Conservation (phyloP, 2,888 invertebrate species). For the Caenorhabditis becei region DNA sequence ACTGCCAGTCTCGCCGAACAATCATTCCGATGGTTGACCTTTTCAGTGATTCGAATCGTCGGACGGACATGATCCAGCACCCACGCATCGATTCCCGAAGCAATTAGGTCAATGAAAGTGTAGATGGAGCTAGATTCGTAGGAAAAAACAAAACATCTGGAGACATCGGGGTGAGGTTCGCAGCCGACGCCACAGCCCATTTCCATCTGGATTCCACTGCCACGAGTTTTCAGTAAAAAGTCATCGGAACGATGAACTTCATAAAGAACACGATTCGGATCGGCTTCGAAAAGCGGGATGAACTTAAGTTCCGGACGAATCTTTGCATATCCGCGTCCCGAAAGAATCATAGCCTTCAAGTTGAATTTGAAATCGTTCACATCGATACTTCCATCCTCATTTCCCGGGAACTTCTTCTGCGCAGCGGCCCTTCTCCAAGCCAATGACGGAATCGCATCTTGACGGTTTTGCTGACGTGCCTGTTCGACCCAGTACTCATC, state of each 20-base stretch:
- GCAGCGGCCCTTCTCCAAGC: conserved; percentile 31
- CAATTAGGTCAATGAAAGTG: conserved; percentile 31
- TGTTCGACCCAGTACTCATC: conserved; percentile 43
- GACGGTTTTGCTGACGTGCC: not conserved
- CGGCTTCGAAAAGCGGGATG: not conserved
- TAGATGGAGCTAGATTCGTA: not conserved
- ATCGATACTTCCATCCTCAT: conserved; percentile 13
- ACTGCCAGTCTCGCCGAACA: conserved; percentile 32
- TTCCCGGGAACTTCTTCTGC: conserved; percentile 23
- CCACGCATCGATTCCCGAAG: conserved; percentile 18
- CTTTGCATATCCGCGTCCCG: conserved; percentile 14
- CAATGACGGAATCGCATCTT: conserved; percentile 27
- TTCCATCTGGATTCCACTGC: conserved; percentile 43
- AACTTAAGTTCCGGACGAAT: not conserved
- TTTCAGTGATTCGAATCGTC: conserved; percentile 35
- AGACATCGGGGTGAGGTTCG: conserved; percentile 23
- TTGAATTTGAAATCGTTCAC: conserved; percentile 21
- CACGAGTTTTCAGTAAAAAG: conserved; percentile 3
- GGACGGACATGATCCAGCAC: conserved; percentile 36
- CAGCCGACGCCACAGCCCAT: conserved; percentile 4
- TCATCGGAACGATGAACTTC: conserved; percentile 16
- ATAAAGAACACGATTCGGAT: not conserved
- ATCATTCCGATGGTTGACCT: conserved; percentile 48
- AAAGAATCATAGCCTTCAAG: conserved; percentile 19
- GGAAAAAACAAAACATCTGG: conserved; percentile 38